Conservation (phyloP, 2,888 invertebrate species). For the Rugalucina vietnamica region DNA sequence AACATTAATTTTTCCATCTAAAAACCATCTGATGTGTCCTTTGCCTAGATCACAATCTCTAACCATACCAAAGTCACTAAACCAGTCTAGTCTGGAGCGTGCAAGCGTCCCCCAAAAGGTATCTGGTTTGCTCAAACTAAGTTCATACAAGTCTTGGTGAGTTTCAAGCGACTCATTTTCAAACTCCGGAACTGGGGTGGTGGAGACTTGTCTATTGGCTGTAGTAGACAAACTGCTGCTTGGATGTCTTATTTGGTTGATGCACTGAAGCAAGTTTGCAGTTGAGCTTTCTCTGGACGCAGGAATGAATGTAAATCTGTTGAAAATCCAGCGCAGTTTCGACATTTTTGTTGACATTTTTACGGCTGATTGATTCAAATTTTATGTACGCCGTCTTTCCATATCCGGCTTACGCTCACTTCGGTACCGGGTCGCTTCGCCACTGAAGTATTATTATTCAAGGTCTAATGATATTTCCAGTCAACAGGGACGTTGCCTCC, state of each 20-base stretch:
- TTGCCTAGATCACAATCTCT: constrained; percentile 79
- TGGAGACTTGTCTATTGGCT: constrained; percentile 38
- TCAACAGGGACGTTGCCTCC: no score
- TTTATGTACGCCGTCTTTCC: neutral
- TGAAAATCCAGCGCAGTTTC: neutral
- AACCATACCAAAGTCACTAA: constrained; percentile 79
- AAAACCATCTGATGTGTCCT: constrained; percentile 82
- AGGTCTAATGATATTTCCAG: no score
- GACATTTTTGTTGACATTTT: neutral
- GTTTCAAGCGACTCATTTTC: constrained; percentile 68
- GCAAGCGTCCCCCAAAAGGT: constrained; percentile 84
- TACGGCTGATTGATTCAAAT: neutral
- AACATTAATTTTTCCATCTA: constrained; percentile 83
- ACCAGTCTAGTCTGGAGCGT: constrained; percentile 81
- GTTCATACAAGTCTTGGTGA: constrained; percentile 80
- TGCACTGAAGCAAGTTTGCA: neutral
- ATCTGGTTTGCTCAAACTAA: constrained; percentile 81
- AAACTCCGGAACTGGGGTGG: constrained; percentile 80
- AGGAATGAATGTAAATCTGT: neutral
- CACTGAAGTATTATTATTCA: neutral
- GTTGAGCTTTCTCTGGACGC: neutral
- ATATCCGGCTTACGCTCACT: neutral
- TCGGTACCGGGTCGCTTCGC: neutral
- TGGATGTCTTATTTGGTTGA: neutral
- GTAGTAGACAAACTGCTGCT: neutral